Evolutionary conservation across 1,140 invertebrate species (phyloP), one percentile per base, ranked within the genome.

Genomic region (Kradibia gibbosae): DNA sequence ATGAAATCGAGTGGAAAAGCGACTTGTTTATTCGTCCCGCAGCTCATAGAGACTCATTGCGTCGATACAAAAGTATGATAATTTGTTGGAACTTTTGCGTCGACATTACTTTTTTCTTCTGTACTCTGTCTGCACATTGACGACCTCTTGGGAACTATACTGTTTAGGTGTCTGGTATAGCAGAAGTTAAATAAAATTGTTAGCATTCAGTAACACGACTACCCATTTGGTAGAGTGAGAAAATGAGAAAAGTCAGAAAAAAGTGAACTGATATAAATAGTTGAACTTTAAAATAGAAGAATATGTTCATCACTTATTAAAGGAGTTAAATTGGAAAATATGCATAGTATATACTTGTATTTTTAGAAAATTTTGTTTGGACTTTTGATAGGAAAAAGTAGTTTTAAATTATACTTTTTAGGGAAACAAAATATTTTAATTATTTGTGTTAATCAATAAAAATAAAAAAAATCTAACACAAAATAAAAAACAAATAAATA

Each of bases 141-240:
- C 71, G 82, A 87, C 89, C 88, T 89, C 89, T 78, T 84, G 89
- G 89, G 88, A 88, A 87, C 87, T 88, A 89, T 90, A 88, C 88
- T 87, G 88, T 86, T 85, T 86, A 81, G 53, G 83, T 83, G 25
- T 28, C 20, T 20, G 15, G 86, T 85, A 86, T 87, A 88, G 86
- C 86, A 83, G 84, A 90, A 89, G 88, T 89, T 89, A 88, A 89
- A 89, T 87, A 90, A 88, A 90, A 87, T 87, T 83, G 84, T 81
- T 1, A 62, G 15, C 3, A 36, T 15, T 34, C 34, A 62, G n/a
- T 0, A 28, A 31, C n/a, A 60, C 57, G n/a, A 31, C 11, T 10
- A 60, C 25, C 8, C 10, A 34, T 17, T 34, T 17, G 5, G 60
- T 28, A 34, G 34, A 34, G 3, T 3, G 20, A 34, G 11, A 34